Evolutionary conservation across 2,888 invertebrate species (phyloP), one percentile per base, ranked within the genome.

Genomic region (Parnassius orleans): DNA sequence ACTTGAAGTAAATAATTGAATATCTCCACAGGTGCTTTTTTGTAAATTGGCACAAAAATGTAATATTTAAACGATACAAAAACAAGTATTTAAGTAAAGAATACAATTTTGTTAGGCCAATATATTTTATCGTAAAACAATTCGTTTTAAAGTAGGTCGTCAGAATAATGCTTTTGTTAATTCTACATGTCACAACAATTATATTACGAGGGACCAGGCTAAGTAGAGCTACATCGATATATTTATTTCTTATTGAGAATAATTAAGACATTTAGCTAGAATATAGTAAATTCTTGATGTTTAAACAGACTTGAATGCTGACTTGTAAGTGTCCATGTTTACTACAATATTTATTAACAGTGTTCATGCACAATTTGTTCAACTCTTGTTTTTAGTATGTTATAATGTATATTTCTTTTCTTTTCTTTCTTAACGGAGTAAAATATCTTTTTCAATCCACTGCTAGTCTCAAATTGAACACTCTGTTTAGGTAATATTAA

Each of bases 61-160:
- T 33, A 7, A 24, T 12, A 12, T 12, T 53, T 43, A 48, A 53
- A 41, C 9, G n/a, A 10, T 15, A 62, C 48, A 53, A 42, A n/a
- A 50, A 50, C n/a, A 53, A 52, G 1, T 46, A 9, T 41, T n/a
- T 55, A 15, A 10, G 46, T 33, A 48, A 14, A 48, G 19, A 53
- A 55, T 42, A 53, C 47, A 50, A 43, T 52, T 54, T 50, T 24
- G 14, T 57, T 61, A 61, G 61, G 57, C 57, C 61, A 61, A 61
- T 1, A 10, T 53, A 15, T 43, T 44, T 50, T 41, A 9, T 58
- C 9, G 3, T 12, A 41, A 56, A 24, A 24, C 14, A 5, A 43
- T 43, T 51, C 19, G 41, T 19, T 57, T 42, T 42, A 57, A 50
- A 11, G 10, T 57, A 51, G 60, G 50, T 54, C 43, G n/a, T 33